These are phyloP conservation scores for Lamprotornis superbus DNA, from an alignment of 2,113 vertebrate genomes.

Conservation along the genomic window DNA sequence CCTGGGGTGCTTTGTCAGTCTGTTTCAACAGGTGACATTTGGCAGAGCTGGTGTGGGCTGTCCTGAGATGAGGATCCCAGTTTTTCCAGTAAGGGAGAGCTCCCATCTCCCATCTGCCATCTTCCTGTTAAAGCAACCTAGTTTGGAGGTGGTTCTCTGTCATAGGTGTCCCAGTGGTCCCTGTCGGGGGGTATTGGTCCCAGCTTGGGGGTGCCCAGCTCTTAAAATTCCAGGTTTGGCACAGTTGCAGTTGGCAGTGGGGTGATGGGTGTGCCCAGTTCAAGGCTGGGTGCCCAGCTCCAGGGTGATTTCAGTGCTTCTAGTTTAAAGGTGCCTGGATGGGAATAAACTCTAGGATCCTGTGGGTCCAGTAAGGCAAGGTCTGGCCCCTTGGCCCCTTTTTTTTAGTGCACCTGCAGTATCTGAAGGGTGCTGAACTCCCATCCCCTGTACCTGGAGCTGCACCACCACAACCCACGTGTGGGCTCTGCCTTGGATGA, in stretches of 20 bases:
- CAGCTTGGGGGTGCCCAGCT: not conserved
- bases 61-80: not conserved
- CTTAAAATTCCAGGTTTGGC: not conserved
- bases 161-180: not conserved
- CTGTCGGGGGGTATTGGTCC: not conserved
- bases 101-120: no score
- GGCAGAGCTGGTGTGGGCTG: not conserved
- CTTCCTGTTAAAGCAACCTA: not conserved
- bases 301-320: not conserved
- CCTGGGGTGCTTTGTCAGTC: no score
- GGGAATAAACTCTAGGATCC: not conserved
- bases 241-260: no score
- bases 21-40: rapidly evolving
- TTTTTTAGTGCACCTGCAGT: not conserved
- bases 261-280: rapidly evolving
- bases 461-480: not conserved
- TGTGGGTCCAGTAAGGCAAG: not conserved
- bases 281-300: not conserved
- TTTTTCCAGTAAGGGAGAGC: not conserved
- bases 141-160: not conserved
- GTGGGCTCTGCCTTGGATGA: not conserved
- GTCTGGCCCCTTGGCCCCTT: not conserved
- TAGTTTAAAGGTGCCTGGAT: no score
- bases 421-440: rapidly evolving
- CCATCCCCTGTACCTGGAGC: not conserved